These are phyloP conservation scores for Hystrix brachyura DNA, from an alignment of 2,113 vertebrate species.

Conservation along the genomic window DNA sequence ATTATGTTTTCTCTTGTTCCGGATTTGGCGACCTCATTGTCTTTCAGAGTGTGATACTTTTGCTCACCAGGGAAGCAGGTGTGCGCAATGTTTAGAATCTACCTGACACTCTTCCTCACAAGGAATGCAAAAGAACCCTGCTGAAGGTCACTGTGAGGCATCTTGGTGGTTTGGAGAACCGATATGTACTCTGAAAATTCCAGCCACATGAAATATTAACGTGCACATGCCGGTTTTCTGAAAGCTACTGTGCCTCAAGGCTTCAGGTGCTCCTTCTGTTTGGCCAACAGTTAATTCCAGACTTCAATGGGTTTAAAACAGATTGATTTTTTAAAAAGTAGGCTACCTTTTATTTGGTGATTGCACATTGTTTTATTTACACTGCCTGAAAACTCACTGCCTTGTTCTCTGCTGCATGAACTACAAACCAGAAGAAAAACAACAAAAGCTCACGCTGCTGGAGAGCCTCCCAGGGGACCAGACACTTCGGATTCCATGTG, in stretches of 20 bases:
- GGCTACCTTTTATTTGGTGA: background rate
- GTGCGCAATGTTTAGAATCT: background rate
- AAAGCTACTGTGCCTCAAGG: slow-evolving; percentile 73
- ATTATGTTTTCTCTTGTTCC: background rate
- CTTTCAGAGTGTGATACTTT: background rate
- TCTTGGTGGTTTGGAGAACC: slow-evolving; percentile 18
- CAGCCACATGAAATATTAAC: slow-evolving; percentile 77
- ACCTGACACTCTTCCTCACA: background rate
- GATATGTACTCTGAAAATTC: slow-evolving; percentile 55
- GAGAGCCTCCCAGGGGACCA: background rate
- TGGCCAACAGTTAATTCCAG: slow-evolving; percentile 59
- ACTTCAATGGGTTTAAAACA: slow-evolving; percentile 42
- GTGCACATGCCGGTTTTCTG: slow-evolving; percentile 10
- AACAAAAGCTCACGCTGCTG: background rate
- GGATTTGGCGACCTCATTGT: background rate
- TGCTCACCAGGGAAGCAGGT: background rate
- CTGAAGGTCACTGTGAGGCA: background rate
- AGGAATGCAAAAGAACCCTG: background rate
- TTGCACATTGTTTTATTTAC: slow-evolving; percentile 7
- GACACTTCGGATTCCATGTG: background rate
- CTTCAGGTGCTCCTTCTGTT: slow-evolving; percentile 79
- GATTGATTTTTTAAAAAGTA: slow-evolving; percentile 53
- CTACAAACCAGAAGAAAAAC: background rate
- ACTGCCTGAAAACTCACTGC: background rate
- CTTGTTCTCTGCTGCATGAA: slow-evolving; percentile 15